Evolutionary conservation across 2,797 vertebrate species (phyloP).

Genomic region (Dendrocincla tyrannina): DNA sequence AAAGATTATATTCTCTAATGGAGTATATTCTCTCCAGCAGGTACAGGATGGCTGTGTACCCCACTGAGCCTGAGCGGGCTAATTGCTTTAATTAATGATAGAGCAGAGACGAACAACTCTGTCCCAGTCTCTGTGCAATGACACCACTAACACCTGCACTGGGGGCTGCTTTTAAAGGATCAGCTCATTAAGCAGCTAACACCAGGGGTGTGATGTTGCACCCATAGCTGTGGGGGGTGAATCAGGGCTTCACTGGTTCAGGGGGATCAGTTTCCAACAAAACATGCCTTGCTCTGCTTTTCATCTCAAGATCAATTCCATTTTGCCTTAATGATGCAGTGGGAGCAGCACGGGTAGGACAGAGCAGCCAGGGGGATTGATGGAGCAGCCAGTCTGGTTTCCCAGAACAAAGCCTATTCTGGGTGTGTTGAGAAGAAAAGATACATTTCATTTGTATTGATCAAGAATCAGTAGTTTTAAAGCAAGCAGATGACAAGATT

Average conservation of each 20-base stretch:
- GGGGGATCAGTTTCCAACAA: neutral
- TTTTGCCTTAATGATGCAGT: neutral
- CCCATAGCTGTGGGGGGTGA: neutral
- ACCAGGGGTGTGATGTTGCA: fast-evolving
- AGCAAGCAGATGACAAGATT: neutral
- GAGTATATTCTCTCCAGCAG: neutral
- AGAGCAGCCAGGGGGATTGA: neutral
- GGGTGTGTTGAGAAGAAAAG: neutral
- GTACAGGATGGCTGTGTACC: neutral
- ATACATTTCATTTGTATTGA: neutral
- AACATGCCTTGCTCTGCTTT: neutral
- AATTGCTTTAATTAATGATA: neutral
- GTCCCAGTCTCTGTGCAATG: neutral
- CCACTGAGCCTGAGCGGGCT: neutral
- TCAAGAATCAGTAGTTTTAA: neutral
- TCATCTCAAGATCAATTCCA: neutral
- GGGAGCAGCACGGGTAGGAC: neutral
- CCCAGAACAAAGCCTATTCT: neutral
- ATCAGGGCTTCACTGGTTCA: neutral
- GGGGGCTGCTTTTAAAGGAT: neutral
- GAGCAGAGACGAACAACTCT: neutral
- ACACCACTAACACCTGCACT: neutral
- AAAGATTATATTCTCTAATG: neutral
- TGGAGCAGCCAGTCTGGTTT: neutral
- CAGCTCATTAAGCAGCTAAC: neutral